Evolutionary conservation across 2,113 vertebrate species (phyloP).

Genomic region (Cygnus atratus): DNA sequence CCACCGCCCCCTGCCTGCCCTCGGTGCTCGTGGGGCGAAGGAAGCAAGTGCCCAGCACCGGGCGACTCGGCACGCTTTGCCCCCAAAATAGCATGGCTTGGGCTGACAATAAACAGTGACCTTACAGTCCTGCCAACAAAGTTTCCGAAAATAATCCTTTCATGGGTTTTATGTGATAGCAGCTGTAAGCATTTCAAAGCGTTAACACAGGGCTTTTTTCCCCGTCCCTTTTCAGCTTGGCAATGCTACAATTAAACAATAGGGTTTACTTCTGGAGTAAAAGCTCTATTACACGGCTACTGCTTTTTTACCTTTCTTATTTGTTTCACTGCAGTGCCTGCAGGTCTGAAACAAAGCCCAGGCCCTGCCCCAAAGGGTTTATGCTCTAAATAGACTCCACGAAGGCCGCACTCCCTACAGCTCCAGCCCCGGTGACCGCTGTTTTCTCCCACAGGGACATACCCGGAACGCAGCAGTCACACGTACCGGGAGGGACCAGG

Average conservation of each 20-base stretch:
- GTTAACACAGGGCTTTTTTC: neutral
- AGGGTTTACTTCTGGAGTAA: neutral
- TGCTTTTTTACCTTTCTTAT: neutral
- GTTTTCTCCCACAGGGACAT: neutral
- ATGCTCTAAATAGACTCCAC: neutral
- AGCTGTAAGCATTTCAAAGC: neutral
- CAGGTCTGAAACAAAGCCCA: neutral
- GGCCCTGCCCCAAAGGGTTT: neutral
- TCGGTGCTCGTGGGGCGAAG: neutral
- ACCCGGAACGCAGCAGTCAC: neutral
- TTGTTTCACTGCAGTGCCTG: neutral
- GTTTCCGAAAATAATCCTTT: neutral
- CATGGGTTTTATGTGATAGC: neutral
- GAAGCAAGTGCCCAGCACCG: neutral
- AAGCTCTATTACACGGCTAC: neutral
- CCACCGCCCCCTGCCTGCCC: neutral
- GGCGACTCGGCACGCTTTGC: neutral
- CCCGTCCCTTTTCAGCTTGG: neutral
- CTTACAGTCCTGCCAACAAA: neutral
- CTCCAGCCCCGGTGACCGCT: neutral
- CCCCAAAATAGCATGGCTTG: neutral
- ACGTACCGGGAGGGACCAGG: neutral
- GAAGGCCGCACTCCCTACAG: neutral
- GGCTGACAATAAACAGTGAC: neutral
- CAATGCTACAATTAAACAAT: neutral